phyloP scores from a whole-genome alignment of 2,113 vertebrate genomes.

The Thryonomys swinderianus region DNA sequence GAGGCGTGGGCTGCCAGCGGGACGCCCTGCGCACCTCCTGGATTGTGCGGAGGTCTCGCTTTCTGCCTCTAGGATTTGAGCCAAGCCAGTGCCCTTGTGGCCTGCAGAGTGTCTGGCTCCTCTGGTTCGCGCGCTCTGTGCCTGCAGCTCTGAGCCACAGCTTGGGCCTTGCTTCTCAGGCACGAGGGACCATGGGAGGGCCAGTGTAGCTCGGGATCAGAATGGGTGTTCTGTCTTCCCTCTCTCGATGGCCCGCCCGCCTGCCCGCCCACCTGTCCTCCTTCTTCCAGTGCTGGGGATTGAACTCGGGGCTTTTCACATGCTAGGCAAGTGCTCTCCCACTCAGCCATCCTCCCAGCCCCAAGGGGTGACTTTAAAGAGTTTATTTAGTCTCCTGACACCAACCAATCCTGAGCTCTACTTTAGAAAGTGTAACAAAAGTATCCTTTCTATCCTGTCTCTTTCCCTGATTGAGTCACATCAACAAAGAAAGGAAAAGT shows the following conservation, averaged over 20 bases:
- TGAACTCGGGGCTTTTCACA: not conserved
- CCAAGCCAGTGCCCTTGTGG: too few relatives aligned
- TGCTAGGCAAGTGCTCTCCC: not conserved
- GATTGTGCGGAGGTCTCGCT: too few relatives aligned
- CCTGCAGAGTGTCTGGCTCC: too few relatives aligned
- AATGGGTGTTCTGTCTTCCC: not conserved
- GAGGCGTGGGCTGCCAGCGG: too few relatives aligned
- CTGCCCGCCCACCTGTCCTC: too few relatives aligned
- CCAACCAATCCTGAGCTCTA: not conserved
- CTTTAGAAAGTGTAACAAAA: not conserved
- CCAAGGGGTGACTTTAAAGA: not conserved
- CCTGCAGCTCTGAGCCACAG: too few relatives aligned
- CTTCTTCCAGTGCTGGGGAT: not conserved
- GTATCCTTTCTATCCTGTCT: not conserved
- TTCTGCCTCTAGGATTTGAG: too few relatives aligned
- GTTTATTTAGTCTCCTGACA: not conserved
- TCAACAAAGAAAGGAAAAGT: not conserved
- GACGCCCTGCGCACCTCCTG: too few relatives aligned
- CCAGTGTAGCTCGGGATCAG: not conserved
- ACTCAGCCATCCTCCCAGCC: not conserved
- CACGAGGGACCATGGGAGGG: too few relatives aligned
- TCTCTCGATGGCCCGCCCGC: too few relatives aligned
- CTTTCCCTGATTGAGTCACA: not conserved
- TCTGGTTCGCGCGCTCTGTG: too few relatives aligned
- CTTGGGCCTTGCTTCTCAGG: too few relatives aligned